Percentiles rank a stretch among this genome's conserved stretches.
These are phyloP conservation scores for Amitus sp. DNA, from an alignment of 2,888 invertebrate genomes.

Conservation along the genomic window DNA sequence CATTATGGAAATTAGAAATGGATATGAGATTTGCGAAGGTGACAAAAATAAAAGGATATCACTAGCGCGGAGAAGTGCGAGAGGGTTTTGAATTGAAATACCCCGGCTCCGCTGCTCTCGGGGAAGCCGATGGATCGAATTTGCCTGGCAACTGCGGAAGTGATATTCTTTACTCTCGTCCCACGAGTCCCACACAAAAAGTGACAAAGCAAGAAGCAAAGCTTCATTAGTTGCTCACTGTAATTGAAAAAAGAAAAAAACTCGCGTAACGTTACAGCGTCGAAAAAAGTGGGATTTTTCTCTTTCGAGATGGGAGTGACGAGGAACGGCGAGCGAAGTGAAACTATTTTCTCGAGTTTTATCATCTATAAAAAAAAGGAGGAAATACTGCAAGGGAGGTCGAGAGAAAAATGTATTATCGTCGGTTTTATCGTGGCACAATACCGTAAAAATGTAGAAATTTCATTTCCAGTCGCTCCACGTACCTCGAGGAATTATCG, in stretches of 20 bases:
- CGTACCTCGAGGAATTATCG: conserved; percentile 16
- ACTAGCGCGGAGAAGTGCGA: neutral
- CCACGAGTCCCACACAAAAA: conserved; percentile 31
- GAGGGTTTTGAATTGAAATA: conserved; percentile 34
- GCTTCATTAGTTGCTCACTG: conserved; percentile 24
- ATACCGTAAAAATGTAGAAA: conserved; percentile 11
- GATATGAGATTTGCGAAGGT: neutral
- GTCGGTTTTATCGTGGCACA: too few relatives aligned
- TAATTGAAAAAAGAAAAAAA: conserved; percentile 28
- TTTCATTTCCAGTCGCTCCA: conserved; percentile 10
- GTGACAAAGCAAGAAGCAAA: conserved; percentile 34
- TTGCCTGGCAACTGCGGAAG: conserved; percentile 52
- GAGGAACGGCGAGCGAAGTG: too few relatives aligned
- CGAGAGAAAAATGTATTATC: too few relatives aligned
- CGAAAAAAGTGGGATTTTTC: conserved; percentile 10
- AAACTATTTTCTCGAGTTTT: neutral
- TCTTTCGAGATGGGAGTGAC: too few relatives aligned
- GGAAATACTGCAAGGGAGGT: neutral
- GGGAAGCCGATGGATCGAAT: conserved; percentile 60
- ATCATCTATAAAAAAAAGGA: neutral
- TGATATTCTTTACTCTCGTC: conserved; percentile 54
- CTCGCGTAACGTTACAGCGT: conserved; percentile 11
- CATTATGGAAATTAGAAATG: neutral
- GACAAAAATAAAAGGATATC: neutral
- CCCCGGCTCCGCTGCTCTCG: conserved; percentile 58